phyloP scores from a whole-genome alignment of 2,888 invertebrate species.

The Drosophila meridionalis region DNA sequence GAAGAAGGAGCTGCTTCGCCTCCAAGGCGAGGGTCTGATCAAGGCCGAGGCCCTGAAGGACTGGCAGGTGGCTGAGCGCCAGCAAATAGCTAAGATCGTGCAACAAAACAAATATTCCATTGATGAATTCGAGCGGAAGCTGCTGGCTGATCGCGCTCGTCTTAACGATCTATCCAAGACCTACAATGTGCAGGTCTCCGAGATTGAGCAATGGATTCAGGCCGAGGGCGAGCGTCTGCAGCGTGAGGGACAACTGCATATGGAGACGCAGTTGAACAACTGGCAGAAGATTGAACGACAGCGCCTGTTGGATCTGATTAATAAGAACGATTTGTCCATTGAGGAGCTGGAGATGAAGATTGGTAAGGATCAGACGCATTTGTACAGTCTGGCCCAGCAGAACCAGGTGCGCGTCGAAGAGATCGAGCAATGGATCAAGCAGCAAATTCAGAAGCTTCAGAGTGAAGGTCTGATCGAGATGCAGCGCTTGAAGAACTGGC shows the following conservation, averaged over 20 bases:
- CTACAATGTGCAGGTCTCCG: slow-evolving; percentile 82
- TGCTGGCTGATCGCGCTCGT: slow-evolving; percentile 79
- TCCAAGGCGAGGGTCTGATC: slow-evolving; percentile 81
- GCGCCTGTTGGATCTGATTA: slow-evolving; percentile 74
- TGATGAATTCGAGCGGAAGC: slow-evolving; percentile 80
- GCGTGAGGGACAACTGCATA: slow-evolving; percentile 75
- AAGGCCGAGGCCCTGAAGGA: slow-evolving; percentile 82
- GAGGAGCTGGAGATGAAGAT: slow-evolving; percentile 81
- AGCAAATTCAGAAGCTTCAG: slow-evolving; percentile 81
- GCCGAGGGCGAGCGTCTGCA: slow-evolving; percentile 81
- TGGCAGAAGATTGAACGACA: slow-evolving; percentile 83
- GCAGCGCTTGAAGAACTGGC: slow-evolving; percentile 81
- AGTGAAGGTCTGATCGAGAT: slow-evolving; percentile 79
- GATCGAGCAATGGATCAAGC: slow-evolving; percentile 83
- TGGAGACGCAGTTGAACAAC: slow-evolving; percentile 79
- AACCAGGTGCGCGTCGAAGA: slow-evolving; percentile 83
- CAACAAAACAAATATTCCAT: slow-evolving; percentile 81
- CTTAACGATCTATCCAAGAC: slow-evolving; percentile 76
- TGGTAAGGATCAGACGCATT: slow-evolving; percentile 78
- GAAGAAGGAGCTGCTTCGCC: slow-evolving; percentile 78
- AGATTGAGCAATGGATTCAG: slow-evolving; percentile 83
- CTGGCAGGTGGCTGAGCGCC: slow-evolving; percentile 82
- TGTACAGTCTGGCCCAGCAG: slow-evolving; percentile 80
- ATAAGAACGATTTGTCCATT: slow-evolving; percentile 81
- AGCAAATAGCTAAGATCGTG: slow-evolving; percentile 75